A percentile compares a stretch with the other conserved stretches of the same genome.
Conservation (phyloP, 2,888 invertebrate genomes). For the Arenicola marina region DNA sequence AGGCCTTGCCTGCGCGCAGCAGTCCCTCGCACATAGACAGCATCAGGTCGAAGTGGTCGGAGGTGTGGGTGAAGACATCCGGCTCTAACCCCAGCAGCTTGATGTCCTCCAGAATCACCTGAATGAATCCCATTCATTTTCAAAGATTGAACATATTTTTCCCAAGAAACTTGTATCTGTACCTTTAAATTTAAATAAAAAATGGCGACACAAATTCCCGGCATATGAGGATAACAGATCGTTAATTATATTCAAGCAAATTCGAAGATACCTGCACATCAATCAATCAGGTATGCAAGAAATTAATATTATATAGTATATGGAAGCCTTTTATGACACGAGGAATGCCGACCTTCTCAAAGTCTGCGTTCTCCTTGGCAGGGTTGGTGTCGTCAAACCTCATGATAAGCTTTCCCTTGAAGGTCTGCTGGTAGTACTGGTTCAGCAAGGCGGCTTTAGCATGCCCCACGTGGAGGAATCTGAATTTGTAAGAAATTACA, state of each 20-base stretch:
- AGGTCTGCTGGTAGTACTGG: slow-evolving; percentile 83
- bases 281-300: too few species aligned
- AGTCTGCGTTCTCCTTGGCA: slow-evolving; percentile 95
- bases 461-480: slow-evolving; percentile 95
- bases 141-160: not conserved
- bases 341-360: slow-evolving; percentile 77
- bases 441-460: slow-evolving; percentile 98
- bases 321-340: too few species aligned
- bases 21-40: slow-evolving; percentile 84
- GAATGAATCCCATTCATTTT: not conserved
- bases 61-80: slow-evolving; percentile 91
- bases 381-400: slow-evolving; percentile 99
- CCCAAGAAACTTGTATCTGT: too few species aligned
- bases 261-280: too few species aligned
- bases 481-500: slow-evolving; percentile 31
- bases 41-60: slow-evolving; percentile 95
- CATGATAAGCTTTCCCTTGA: slow-evolving; percentile 94
- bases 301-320: too few species aligned
- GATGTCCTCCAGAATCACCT: slow-evolving; percentile 88
- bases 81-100: slow-evolving; percentile 88
- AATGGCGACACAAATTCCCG: too few species aligned
- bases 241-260: too few species aligned
- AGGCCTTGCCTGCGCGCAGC: slow-evolving; percentile 87
- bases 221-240: too few species aligned
- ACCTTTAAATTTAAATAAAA: too few species aligned